Base-by-base conservation (phyloP, 1,140 invertebrate species). In the Pseudoatta argentina region DNA sequence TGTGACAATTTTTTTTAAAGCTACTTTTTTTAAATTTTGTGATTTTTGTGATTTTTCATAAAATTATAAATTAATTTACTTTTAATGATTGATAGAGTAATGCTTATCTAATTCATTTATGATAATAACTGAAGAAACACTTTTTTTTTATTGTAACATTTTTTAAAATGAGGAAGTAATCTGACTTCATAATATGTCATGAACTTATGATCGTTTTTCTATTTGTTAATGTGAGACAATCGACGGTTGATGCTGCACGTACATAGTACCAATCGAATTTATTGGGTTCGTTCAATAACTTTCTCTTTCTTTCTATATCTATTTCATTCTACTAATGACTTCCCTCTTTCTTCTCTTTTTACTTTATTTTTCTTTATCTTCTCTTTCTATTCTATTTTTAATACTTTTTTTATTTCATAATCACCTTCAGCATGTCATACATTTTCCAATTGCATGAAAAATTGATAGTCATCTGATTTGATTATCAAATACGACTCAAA, bases 221-320 rank as follows among this genome's bases (percentile, higher is more conserved):
- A 5, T 82, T 53, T 48, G 66, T 82, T 16, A 14, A 34, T 73
- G 79, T 14, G 79, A 82, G 71, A 44, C 21, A 39, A 55, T 48
- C 24, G 67, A 82, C 67, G 79, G 4, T 82, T 82, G 67, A 24
- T 59, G 34, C 24, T 82, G 79, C 79, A 82, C 55, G 55, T 72
- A 6, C 73, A 48, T 73, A 82, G 18, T 14, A 30, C 10, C 79
- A 82, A 73, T 48, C 39, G 79, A 34, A 30, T 75, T 83, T 83
- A 73, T 83, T 69, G 69, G 39, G 69, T 63, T 61, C 69, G 69
- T 39, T 67, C 79, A 51, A 18, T 51, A 83, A 75, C 55, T 83
- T 67, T 90, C 79, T 89, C 78, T 91, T 91, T 90, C 53, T 89
- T 81, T 87, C 64, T 92, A 8, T 48, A 30, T 61, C 55, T 61